Base-by-base conservation (phyloP, 2,888 invertebrate genomes). In the Chaitophorus viminalis region DNA sequence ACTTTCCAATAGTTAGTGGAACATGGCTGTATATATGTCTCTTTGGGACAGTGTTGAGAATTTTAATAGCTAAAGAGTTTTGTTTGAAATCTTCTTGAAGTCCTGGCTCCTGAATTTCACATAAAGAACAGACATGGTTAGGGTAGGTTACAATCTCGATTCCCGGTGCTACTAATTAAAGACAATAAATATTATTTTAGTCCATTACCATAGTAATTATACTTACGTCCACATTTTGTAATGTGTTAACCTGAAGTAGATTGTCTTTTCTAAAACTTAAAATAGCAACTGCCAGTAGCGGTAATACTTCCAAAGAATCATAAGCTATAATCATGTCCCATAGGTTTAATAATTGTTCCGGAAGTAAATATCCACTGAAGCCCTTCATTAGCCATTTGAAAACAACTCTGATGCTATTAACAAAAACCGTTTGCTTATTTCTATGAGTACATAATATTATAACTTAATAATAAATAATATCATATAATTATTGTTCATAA, bases 351-450 rank as follows among this genome's bases (percentile, higher is more conserved):
- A 99, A 93, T 91, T 99, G 98, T 91, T 98, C 97, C 0, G 97
- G 97, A 0, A 97, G 96, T 79, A 99, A 92, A 91, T 97, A 97
- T 0, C 99, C 99, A 90, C 98, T 98, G 91, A 98, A 99, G 2
- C 97, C 98, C 89, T 98, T 93, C 95, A 99, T 98, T 77, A 99
- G 92, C 98, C 99, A 99, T 92, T 98, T 98, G 91, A 98, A 98
- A 1, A 97, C 97, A 46, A 98, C 94, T 90, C 96, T 94, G 85
- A 98, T 93, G 4, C 98, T 98, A 90, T 89, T 91, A 90, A 33
- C 60, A 33, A 4, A 72, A 72, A 72, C 18, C 4, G 5, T n/a
- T 60, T 25, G 46, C 1, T 46, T 46, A 46, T 46, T 60, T 60
- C 25, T 25, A 60, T 60, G 60, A 60, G 14, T 46, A 14, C 11